Conservation (phyloP, 2,797 vertebrate genomes). For the Halcyon smyrnensis region DNA sequence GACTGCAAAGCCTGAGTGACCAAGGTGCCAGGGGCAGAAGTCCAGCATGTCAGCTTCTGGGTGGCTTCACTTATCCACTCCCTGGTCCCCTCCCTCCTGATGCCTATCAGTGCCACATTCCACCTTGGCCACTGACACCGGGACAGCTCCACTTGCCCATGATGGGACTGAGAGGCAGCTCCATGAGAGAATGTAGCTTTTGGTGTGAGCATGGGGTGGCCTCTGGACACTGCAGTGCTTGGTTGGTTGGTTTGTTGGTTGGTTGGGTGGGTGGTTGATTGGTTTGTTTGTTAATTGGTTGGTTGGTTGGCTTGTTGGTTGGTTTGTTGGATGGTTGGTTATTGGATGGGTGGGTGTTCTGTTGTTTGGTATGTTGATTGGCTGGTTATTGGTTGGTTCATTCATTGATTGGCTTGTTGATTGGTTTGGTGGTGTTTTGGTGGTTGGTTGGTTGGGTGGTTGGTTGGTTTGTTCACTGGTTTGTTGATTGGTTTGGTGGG, state of each 20-base stretch:
- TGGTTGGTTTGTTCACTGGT: rapidly evolving
- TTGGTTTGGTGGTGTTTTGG: rapidly evolving
- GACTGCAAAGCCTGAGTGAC: background rate
- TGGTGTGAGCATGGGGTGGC: rapidly evolving
- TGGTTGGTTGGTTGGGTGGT: rapidly evolving
- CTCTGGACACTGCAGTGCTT: rapidly evolving
- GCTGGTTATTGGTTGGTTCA: rapidly evolving
- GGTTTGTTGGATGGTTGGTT: rapidly evolving
- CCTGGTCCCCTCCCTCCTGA: background rate
- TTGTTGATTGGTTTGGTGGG: background rate
- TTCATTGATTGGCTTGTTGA: background rate
- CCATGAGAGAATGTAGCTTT: background rate
- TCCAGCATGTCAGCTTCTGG: rapidly evolving
- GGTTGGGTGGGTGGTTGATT: rapidly evolving
- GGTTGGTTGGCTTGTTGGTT: rapidly evolving
- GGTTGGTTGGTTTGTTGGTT: background rate
- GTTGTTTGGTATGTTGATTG: rapidly evolving
- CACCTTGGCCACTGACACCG: rapidly evolving
- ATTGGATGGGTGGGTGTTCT: rapidly evolving
- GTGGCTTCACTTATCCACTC: background rate
- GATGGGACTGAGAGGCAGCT: background rate
- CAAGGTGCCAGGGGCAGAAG: rapidly evolving
- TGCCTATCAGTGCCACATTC: rapidly evolving
- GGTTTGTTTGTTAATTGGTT: rapidly evolving
- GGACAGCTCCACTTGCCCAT: rapidly evolving